Evolutionary conservation across 2,113 vertebrate genomes (phyloP), one percentile per base, ranked within the genome.

Genomic region (Coregonus clupeaformis): DNA sequence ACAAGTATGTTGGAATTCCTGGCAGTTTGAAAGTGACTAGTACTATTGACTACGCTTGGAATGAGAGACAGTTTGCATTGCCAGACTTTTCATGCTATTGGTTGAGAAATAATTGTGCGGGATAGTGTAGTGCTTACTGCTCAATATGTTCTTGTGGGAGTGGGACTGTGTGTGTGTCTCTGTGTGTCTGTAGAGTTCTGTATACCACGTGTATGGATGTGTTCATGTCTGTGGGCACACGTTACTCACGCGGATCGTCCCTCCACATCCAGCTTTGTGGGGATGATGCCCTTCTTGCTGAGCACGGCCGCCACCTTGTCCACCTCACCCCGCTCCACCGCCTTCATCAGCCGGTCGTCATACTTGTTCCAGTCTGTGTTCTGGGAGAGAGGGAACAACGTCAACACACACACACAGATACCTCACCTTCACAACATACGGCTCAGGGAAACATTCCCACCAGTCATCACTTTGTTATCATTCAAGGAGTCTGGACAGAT

Each of bases 341-440:
- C 97, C 90, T 98, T 98, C 97, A 99, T 97, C 79, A 99, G 63
- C 89, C 97, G 94, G 74, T 99, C 98, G 63, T 99, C 97, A 0
- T 99, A 97, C 85, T 99, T 99, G 91, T 90, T 99, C 98, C 98
- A 99, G 88, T 99, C 98, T 32, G 95, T 91, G 84, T 94, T 95
- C 90, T 96, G 91, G 82, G 29, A 72, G 80, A 7, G 57, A 81
- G 11, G 77, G 18, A 5, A 20, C 45, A 60, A 5, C 1, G 69
- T 87, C 24, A 81, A 62, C 12, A 77, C 67, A 22, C 62, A 47
- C 22, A 20, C 11, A 47, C 5, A n/a, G 3, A 32, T 13, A 59
- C 9, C 11, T 13, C 9, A 12, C 32, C 29, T 36, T 7, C 11
- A 24, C 30, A 42, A 32, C 30, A 42, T n/a, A 22, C 7, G 16